A percentile compares a stretch with the other conserved stretches of the same genome.
These are phyloP conservation scores for Pachycephus smyrnensis DNA, from an alignment of 2,888 invertebrate species.

Conservation along the genomic window DNA sequence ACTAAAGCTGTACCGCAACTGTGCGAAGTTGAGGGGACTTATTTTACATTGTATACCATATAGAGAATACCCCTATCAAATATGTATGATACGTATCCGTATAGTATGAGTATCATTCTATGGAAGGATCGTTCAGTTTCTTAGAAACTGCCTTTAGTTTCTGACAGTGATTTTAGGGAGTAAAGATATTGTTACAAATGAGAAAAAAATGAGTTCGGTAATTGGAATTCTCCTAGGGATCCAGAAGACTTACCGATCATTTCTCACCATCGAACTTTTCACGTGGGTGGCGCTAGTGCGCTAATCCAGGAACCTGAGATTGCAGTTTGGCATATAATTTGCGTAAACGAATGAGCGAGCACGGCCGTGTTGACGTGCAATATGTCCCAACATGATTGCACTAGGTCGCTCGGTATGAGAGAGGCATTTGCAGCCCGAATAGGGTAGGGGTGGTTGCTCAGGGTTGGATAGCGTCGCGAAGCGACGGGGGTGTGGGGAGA, in stretches of 20 bases:
- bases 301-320: neutral
- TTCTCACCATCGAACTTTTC: neutral
- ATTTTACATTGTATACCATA: neutral
- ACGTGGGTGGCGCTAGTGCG: neutral
- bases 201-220: neutral
- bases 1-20: neutral
- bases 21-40: neutral
- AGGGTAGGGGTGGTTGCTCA: neutral
- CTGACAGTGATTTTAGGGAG: neutral
- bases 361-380: slow-evolving; percentile 62
- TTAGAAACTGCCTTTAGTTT: neutral
- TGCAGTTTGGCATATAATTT: slow-evolving; percentile 64
- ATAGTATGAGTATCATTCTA: neutral
- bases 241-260: neutral
- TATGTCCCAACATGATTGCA: slow-evolving; percentile 56
- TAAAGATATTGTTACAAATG: neutral
- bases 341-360: slow-evolving; percentile 62
- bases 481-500: slow-evolving; percentile 40
- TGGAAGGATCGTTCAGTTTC: neutral
- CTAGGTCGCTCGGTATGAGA: slow-evolving; percentile 4
- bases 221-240: neutral
- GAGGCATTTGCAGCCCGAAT: slow-evolving; percentile 32
- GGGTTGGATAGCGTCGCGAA: neutral
- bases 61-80: neutral
- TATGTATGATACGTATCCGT: neutral